These are phyloP conservation scores for Microdon myrmicae DNA, from an alignment of 2,888 invertebrate genomes.

Conservation along the genomic window DNA sequence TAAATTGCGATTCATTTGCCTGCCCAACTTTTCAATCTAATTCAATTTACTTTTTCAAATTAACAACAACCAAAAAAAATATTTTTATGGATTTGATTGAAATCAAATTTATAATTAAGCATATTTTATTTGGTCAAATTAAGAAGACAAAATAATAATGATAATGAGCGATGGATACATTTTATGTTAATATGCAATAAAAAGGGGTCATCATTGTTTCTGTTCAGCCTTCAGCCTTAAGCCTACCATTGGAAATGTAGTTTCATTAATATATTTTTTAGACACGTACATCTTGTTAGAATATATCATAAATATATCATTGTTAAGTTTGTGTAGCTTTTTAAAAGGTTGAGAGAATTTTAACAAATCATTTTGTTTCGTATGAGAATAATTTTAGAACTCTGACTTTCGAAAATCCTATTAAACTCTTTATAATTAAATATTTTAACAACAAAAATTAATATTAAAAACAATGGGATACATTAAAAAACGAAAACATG, in stretches of 20 bases:
- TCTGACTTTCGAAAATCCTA: background rate
- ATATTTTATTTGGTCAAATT: background rate
- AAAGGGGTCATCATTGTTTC: no score
- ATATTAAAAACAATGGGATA: slow-evolving; percentile 5
- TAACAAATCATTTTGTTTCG: background rate
- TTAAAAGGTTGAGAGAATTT: background rate
- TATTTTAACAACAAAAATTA: slow-evolving; percentile 14
- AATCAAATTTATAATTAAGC: slow-evolving; percentile 7
- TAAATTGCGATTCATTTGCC: no score
- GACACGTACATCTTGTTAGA: no score
- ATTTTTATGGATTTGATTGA: slow-evolving; percentile 13
- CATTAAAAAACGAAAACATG: slow-evolving; percentile 10
- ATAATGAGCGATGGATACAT: no score
- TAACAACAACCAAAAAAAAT: slow-evolving; percentile 2
- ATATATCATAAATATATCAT: no score
- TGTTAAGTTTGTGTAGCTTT: background rate
- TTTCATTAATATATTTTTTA: no score
- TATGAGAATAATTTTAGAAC: background rate
- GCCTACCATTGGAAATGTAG: no score
- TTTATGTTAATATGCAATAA: no score
- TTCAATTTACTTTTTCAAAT: no score
- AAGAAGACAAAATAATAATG: no score
- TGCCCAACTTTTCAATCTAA: no score
- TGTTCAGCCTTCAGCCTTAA: no score
- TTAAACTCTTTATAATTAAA: slow-evolving; percentile 22